phyloP scores from a whole-genome alignment of 2,888 invertebrate species.

The Agonum fuliginosum region DNA sequence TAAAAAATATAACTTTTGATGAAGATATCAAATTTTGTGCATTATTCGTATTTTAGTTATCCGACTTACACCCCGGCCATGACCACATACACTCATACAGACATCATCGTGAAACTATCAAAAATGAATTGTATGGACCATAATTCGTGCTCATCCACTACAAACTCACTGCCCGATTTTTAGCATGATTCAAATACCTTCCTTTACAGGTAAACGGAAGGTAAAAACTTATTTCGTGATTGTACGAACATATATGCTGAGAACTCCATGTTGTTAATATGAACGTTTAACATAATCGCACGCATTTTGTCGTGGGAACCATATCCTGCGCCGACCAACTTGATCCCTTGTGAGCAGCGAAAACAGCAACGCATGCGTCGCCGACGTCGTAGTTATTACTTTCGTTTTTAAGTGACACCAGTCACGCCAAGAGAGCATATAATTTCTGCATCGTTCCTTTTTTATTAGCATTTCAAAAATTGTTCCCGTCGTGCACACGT shows the following conservation, averaged over 20 bases:
- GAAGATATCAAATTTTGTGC: too few species aligned
- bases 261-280: slow-evolving; percentile 1
- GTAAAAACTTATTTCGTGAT: slow-evolving; percentile 1
- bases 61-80: too few species aligned
- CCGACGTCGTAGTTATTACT: slow-evolving; percentile 28
- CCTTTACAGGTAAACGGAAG: too few species aligned
- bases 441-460: slow-evolving; percentile 50
- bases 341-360: background rate
- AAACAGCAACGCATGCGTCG: background rate
- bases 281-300: slow-evolving; percentile 26
- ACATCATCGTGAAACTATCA: too few species aligned
- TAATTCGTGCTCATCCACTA: too few species aligned
- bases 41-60: too few species aligned
- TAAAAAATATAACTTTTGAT: too few species aligned
- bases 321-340: background rate
- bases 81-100: too few species aligned
- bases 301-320: slow-evolving; percentile 25
- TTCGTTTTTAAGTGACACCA: slow-evolving; percentile 40
- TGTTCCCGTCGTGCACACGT: slow-evolving; percentile 36
- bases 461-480: slow-evolving; percentile 53
- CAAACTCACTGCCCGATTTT: too few species aligned
- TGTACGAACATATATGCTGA: slow-evolving; percentile 1
- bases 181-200: too few species aligned
- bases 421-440: slow-evolving; percentile 38
- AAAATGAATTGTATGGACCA: too few species aligned